phyloP scores from a whole-genome alignment of 2,113 vertebrate genomes.

The Peucedramus taeniatus region DNA sequence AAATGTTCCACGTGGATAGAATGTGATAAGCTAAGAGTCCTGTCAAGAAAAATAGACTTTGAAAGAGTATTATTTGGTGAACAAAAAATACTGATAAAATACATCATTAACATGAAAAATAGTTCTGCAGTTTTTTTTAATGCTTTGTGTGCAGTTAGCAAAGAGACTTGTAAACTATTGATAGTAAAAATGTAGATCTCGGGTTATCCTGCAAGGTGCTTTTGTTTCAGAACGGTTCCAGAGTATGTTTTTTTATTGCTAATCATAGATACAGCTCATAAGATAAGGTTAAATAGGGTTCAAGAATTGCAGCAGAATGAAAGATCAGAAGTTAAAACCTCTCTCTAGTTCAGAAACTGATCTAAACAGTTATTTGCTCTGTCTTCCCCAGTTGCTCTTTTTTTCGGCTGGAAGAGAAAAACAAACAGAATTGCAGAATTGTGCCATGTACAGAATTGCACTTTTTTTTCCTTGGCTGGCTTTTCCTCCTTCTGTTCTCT shows the following conservation, averaged over 20 bases:
- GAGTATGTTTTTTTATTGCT: not conserved
- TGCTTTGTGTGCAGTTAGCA: not conserved
- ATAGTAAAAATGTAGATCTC: not conserved
- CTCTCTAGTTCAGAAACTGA: not conserved
- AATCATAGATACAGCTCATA: not conserved
- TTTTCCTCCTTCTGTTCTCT: conserved; percentile 45
- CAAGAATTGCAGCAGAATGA: not conserved
- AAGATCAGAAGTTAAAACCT: not conserved
- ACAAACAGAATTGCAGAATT: conserved; percentile 9
- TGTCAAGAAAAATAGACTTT: not conserved
- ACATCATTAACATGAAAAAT: not conserved
- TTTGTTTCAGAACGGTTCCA: not conserved
- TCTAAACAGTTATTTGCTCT: not conserved
- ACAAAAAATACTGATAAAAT: not conserved
- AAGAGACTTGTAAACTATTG: not conserved
- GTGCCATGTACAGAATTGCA: not conserved
- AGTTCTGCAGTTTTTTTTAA: not conserved
- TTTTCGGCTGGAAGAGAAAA: not conserved
- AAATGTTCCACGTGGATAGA: not conserved
- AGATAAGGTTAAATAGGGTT: not conserved
- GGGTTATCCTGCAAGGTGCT: not conserved
- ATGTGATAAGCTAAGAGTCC: not conserved
- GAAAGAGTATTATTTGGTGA: not conserved
- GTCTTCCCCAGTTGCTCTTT: conserved; percentile 37
- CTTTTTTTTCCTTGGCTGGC: not conserved